Conservation (phyloP, 2,888 invertebrate species). For the Ernsta delagoae region DNA sequence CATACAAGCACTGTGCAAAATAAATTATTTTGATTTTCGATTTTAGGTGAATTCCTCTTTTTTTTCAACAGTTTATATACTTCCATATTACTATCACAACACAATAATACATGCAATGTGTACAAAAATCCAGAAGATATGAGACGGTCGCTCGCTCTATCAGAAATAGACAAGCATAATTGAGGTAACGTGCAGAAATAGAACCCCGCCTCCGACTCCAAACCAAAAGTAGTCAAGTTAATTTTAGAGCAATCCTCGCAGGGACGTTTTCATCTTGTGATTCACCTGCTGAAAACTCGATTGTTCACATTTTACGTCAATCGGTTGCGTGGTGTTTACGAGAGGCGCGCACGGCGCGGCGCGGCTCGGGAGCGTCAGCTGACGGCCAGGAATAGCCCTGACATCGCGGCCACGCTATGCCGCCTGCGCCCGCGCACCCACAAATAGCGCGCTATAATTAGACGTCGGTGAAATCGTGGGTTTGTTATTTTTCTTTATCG, state of each 20-base stretch:
- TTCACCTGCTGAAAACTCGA: conserved; percentile 84
- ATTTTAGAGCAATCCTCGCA: conserved; percentile 76
- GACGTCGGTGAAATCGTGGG: conserved; percentile 84
- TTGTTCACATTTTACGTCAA: conserved; percentile 84
- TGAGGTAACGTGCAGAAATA: conserved; percentile 77
- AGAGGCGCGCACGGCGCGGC: conserved; percentile 37
- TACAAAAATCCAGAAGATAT: conserved; percentile 53
- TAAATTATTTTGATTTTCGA: too few species aligned
- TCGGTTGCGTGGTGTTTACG: conserved; percentile 78
- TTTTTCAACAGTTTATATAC: too few species aligned
- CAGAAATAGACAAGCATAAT: conserved; percentile 73
- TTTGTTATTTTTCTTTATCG: conserved; percentile 85
- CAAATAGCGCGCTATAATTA: conserved; percentile 84
- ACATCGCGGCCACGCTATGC: conserved; percentile 83
- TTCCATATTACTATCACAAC: too few species aligned
- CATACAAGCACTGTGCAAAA: too few species aligned
- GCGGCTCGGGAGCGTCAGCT: conserved; percentile 78
- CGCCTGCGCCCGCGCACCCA: conserved; percentile 81
- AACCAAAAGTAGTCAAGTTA: conserved; percentile 83
- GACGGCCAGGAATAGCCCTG: conserved; percentile 84
- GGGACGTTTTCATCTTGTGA: conserved; percentile 80
- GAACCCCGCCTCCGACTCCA: conserved; percentile 81
- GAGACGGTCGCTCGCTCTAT: conserved; percentile 64
- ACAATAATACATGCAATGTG: too few species aligned
- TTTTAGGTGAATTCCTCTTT: too few species aligned